Evolutionary conservation across 2,888 invertebrate genomes (phyloP), one percentile per base, ranked within the genome.

Genomic region (Coenonympha arcania): DNA sequence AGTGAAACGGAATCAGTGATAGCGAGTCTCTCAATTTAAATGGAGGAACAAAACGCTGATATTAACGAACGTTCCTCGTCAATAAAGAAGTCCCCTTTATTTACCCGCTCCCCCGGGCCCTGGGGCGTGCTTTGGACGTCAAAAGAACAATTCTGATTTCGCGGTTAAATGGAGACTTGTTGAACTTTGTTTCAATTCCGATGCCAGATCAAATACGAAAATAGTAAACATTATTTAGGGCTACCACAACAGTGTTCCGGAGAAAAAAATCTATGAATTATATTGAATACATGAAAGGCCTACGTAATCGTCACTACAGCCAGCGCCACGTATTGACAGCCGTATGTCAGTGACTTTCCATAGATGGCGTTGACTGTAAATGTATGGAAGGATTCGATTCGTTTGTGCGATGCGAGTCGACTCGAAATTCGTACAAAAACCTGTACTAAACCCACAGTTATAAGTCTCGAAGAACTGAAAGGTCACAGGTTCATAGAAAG

Each of bases 11-110:
- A 28, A 48, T 41, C 36, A 18, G 24, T 41, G 31, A 26, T 11
- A 33, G 31, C 20, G 15, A 24, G 22, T 33, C 33, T n/a, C 11
- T 20, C 39, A 9, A 41, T 49, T 49, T 41, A 46, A 36, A 33
- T 22, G 31, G 22, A 20, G 18, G 39, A 22, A 48, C 28, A 43
- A 54, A 54, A 50, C 26, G 37, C 42, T 47, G 34, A 52, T 55
- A 55, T 52, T 52, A 43, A 41, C 37, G 39, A 39, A 13, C 24
- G 22, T 39, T 24, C 39, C 39, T 22, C 22, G 41, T 50, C 50
- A 52, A 55, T 55, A 55, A 43, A 15, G 36, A 24, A 44, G 41
- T 48, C 47, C 47, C 43, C 50, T 37, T 39, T 50, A 52, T 52
- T 47, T 50, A 52, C 49, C 47, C 47, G 37, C 33, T 41, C 49